phyloP scores from a whole-genome alignment of 2,888 invertebrate genomes.

The Zygothrica quintamaculata region DNA sequence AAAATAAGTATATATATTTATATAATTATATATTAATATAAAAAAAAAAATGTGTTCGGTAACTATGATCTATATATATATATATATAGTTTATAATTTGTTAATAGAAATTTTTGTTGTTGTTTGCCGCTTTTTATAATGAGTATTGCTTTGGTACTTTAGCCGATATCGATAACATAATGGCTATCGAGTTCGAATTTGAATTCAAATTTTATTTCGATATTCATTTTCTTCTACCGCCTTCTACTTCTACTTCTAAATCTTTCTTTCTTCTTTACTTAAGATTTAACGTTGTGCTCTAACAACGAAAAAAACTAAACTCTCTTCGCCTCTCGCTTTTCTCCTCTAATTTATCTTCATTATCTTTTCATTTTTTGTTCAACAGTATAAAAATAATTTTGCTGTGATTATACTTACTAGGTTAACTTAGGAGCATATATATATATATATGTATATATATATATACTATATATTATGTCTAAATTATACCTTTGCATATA shows the following conservation, averaged over 20 bases:
- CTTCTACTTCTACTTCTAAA: too few species aligned
- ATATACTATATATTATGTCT: conserved; percentile 30
- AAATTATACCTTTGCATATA: conserved; percentile 42
- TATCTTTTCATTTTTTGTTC: conserved; percentile 18
- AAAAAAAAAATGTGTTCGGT: conserved; percentile 56
- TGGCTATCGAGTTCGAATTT: conserved; percentile 41
- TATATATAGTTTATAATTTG: conserved; percentile 41
- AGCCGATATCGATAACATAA: conserved; percentile 83
- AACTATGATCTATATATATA: conserved; percentile 64
- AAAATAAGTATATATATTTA: conserved; percentile 6
- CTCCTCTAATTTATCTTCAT: conserved; percentile 4
- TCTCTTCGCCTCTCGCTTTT: conserved; percentile 13
- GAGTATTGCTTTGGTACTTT: conserved; percentile 85
- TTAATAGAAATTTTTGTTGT: conserved; percentile 53
- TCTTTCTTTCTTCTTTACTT: too few species aligned
- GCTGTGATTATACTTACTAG: conserved; percentile 70
- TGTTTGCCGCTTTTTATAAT: conserved; percentile 44
- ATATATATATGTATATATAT: conserved; percentile 50
- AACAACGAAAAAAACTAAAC: conserved; percentile 22
- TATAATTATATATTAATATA: conserved; percentile 34
- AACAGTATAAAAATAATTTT: conserved; percentile 81
- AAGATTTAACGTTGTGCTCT: conserved; percentile 43
- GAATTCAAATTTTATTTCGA: conserved; percentile 27
- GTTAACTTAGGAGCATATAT: conserved; percentile 62
- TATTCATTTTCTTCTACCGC: conserved; percentile 39